These are phyloP conservation scores for Dendrolimus houi DNA, from an alignment of 2,888 invertebrate species.

Conservation along the genomic window DNA sequence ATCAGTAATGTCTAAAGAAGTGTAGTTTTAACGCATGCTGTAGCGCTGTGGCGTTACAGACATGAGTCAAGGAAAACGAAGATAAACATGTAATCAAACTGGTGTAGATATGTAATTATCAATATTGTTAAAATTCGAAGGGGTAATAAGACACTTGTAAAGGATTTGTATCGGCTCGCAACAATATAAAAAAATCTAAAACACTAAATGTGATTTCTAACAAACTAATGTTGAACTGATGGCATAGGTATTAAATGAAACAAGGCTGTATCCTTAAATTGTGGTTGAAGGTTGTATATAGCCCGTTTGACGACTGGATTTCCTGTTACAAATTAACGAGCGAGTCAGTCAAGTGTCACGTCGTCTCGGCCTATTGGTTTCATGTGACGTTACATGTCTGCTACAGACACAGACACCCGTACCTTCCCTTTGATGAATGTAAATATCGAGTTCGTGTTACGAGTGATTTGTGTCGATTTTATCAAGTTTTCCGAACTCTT, in stretches of 20 bases:
- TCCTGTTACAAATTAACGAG: slow-evolving; percentile 64
- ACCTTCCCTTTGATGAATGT: slow-evolving; percentile 29
- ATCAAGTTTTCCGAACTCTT: not conserved
- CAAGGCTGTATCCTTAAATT: slow-evolving; percentile 17
- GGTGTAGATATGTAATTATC: too few species aligned
- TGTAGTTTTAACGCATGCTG: too few species aligned
- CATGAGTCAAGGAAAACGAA: too few species aligned
- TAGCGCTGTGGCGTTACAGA: too few species aligned
- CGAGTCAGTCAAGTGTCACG: slow-evolving; percentile 63
- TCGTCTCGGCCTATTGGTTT: slow-evolving; percentile 36
- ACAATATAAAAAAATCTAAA: too few species aligned
- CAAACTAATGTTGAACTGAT: too few species aligned
- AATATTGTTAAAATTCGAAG: too few species aligned
- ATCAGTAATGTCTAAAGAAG: too few species aligned
- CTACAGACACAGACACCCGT: slow-evolving; percentile 27
- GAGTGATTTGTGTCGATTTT: slow-evolving; percentile 1
- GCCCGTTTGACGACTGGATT: slow-evolving; percentile 23
- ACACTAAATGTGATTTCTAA: too few species aligned
- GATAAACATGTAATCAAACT: too few species aligned
- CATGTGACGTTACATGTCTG: slow-evolving; percentile 37
- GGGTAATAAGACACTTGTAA: too few species aligned
- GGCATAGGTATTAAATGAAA: not conserved
- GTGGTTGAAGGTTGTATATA: slow-evolving; percentile 20
- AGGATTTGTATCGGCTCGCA: too few species aligned
- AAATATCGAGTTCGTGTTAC: slow-evolving; percentile 27